Conservation (phyloP, 2,888 invertebrate genomes). For the Pandemis cinnamomeana region DNA sequence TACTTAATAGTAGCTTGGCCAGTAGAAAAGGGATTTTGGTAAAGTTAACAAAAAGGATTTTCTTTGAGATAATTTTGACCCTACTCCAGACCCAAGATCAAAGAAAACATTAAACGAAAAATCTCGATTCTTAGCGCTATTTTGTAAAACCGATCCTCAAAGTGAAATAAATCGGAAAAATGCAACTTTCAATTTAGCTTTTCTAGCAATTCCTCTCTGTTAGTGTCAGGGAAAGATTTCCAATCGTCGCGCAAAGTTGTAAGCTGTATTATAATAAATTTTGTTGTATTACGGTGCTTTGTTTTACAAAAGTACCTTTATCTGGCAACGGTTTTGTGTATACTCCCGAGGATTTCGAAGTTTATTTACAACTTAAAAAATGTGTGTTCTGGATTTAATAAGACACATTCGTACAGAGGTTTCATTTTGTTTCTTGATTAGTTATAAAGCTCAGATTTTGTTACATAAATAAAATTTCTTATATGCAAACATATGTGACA, state of each 20-base stretch:
- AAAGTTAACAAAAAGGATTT: too few relatives aligned
- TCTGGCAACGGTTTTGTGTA: too few relatives aligned
- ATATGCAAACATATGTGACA: too few relatives aligned
- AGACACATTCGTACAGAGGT: too few relatives aligned
- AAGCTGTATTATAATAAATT: conserved; percentile 12
- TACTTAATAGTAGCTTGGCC: too few relatives aligned
- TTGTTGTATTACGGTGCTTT: not conserved
- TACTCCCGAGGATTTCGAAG: too few relatives aligned
- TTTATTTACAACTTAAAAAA: too few relatives aligned
- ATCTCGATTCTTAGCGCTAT: conserved; percentile 15
- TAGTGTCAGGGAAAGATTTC: conserved; percentile 22
- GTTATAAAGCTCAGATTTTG: too few relatives aligned
- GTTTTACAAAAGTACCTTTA: too few relatives aligned
- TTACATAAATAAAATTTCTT: too few relatives aligned
- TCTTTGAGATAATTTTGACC: conserved; percentile 6
- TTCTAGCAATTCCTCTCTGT: conserved; percentile 35
- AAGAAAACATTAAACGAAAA: conserved; percentile 33
- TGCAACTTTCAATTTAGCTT: conserved; percentile 39
- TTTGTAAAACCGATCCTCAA: conserved; percentile 39
- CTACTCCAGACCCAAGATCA: conserved; percentile 4
- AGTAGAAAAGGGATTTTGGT: not conserved
- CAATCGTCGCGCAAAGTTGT: conserved; percentile 19
- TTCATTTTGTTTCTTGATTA: too few relatives aligned
- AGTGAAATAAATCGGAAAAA: conserved; percentile 39
- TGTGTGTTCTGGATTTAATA: too few relatives aligned